Evolutionary conservation across 2,113 vertebrate genomes (phyloP).

Genomic region (Odobenus rosmarus): DNA sequence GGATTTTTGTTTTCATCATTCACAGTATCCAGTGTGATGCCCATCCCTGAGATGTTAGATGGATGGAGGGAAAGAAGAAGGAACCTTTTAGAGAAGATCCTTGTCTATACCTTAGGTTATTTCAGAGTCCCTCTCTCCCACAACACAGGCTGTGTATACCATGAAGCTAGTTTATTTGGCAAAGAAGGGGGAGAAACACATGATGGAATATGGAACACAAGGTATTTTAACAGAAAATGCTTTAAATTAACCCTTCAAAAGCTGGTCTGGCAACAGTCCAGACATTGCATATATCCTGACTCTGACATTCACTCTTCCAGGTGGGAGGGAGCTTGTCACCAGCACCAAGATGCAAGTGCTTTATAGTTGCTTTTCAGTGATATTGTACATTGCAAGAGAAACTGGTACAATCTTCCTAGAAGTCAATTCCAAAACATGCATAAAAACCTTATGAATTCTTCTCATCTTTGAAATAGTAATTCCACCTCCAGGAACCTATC

Average conservation of each 20-base stretch:
- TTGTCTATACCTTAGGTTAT: neutral
- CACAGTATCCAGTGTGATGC: neutral
- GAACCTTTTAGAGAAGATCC: neutral
- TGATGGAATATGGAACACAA: neutral
- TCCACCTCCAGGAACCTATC: neutral
- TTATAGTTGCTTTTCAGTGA: neutral
- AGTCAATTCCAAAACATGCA: neutral
- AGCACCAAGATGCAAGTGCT: neutral
- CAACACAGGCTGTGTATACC: neutral
- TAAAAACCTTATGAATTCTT: neutral
- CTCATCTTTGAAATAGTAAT: neutral
- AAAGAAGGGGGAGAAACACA: neutral
- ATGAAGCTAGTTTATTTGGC: constrained; percentile 54
- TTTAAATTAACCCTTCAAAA: constrained; percentile 77
- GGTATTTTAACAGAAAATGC: constrained; percentile 78
- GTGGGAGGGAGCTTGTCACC: neutral
- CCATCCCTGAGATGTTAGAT: neutral
- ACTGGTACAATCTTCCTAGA: neutral
- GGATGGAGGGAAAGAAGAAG: neutral
- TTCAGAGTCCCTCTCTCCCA: neutral
- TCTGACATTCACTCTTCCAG: neutral
- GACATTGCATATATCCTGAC: constrained; percentile 49
- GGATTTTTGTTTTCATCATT: neutral
- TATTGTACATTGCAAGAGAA: neutral
- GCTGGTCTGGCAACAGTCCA: constrained; percentile 64